phyloP scores from a whole-genome alignment of 2,888 invertebrate genomes.

The Antheraea yamamai region DNA sequence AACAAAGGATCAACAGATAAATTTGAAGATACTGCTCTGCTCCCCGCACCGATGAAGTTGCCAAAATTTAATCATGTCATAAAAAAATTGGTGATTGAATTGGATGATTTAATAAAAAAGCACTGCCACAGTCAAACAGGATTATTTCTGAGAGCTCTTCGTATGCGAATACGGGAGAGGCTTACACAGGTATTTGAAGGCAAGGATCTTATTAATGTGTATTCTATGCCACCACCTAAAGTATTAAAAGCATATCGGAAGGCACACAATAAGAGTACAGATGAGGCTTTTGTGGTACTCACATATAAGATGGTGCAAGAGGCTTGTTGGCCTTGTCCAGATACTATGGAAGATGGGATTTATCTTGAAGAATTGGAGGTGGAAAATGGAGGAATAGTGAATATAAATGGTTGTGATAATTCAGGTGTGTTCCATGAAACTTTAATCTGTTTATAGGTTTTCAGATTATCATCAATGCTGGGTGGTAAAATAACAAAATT shows the following conservation, averaged over 20 bases:
- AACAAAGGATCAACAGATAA: not conserved
- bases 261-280: not conserved
- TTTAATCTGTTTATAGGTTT: not conserved
- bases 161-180: not conserved
- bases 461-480: not conserved
- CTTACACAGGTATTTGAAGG: not conserved
- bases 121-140: not conserved
- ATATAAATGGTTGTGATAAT: not conserved
- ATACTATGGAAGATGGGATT: not conserved
- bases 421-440: not conserved
- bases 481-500: too few relatives aligned
- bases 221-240: not conserved
- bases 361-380: slow-evolving; percentile 2
- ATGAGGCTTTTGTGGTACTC: not conserved
- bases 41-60: not conserved
- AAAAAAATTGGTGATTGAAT: not conserved
- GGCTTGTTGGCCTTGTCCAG: not conserved
- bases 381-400: not conserved
- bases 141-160: not conserved
- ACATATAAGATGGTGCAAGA: not conserved
- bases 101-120: not conserved
- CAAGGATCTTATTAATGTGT: not conserved
- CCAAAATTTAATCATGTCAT: not conserved
- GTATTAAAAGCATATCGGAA: not conserved
- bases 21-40: not conserved